phyloP scores from a whole-genome alignment of 2,113 vertebrate genomes.

The Myodes glareolus region DNA sequence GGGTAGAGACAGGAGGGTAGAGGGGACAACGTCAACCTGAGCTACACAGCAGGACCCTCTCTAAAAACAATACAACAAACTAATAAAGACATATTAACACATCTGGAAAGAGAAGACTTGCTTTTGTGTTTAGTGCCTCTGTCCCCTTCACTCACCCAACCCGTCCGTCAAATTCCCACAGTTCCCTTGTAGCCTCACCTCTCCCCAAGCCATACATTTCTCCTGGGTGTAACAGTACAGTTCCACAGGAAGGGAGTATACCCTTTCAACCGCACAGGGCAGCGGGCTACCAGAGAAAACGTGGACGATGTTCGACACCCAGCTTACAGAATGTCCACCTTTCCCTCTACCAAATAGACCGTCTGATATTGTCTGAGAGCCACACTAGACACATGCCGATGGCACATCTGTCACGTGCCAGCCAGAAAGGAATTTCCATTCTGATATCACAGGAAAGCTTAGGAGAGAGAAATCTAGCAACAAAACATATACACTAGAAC shows the following conservation, averaged over 20 bases:
- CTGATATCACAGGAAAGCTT: not conserved
- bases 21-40: not conserved
- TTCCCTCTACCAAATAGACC: not conserved
- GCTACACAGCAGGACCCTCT: not conserved
- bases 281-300: not conserved
- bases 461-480: not conserved
- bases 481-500: not conserved
- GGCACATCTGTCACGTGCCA: not conserved
- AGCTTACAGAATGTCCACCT: not conserved
- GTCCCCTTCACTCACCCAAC: not conserved
- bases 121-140: not conserved
- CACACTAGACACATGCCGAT: not conserved
- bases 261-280: not conserved
- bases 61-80: not conserved
- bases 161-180: not conserved
- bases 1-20: not conserved
- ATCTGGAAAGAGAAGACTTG: not conserved
- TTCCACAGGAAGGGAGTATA: not conserved
- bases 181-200: not conserved
- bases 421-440: not conserved
- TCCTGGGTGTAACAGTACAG: too few relatives aligned
- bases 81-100: not conserved
- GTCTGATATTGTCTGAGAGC: rapidly evolving
- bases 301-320: not conserved
- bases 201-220: too few relatives aligned